Conservation (phyloP, 2,113 vertebrate genomes). For the Haemorhous mexicanus region DNA sequence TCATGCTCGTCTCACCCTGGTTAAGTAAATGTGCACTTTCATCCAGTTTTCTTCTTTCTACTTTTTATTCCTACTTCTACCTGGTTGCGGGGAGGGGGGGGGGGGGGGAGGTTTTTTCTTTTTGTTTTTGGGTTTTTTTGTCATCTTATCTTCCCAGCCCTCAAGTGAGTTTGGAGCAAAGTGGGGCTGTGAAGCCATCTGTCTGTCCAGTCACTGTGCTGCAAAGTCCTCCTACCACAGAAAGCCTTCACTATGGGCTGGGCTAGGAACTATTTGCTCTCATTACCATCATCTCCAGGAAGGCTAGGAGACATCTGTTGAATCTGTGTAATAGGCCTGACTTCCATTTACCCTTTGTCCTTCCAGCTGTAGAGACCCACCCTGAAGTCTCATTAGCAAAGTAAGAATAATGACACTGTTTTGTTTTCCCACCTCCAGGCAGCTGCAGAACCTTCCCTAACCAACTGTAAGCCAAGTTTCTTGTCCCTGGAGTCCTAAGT, state of each 20-base stretch:
- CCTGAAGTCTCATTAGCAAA: not conserved
- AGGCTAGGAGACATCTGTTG: not conserved
- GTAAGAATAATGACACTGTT: not conserved
- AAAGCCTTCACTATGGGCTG: not conserved
- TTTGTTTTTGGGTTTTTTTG: not conserved
- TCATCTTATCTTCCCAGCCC: not conserved
- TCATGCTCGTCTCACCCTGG: not conserved
- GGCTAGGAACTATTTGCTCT: not conserved
- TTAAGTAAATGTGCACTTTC: not conserved
- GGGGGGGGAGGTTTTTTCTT: not conserved
- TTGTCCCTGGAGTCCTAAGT: not conserved
- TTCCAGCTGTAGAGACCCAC: slow-evolving; percentile 12
- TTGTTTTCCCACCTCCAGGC: slow-evolving; percentile 22
- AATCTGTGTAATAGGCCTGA: not conserved
- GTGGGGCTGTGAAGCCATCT: not conserved
- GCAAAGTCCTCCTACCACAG: not conserved
- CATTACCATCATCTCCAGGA: not conserved
- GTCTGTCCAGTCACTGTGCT: not conserved
- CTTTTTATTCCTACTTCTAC: not conserved
- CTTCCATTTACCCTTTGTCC: slow-evolving; percentile 16
- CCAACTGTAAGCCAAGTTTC: not conserved
- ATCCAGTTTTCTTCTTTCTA: not conserved
- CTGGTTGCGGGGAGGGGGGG: too few species aligned
- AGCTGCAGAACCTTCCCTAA: slow-evolving; percentile 11
- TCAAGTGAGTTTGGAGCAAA: not conserved